Percentiles rank a stretch among this genome's conserved stretches.
phyloP scores from a whole-genome alignment of 2,113 vertebrate genomes.

The Microtus oregoni region DNA sequence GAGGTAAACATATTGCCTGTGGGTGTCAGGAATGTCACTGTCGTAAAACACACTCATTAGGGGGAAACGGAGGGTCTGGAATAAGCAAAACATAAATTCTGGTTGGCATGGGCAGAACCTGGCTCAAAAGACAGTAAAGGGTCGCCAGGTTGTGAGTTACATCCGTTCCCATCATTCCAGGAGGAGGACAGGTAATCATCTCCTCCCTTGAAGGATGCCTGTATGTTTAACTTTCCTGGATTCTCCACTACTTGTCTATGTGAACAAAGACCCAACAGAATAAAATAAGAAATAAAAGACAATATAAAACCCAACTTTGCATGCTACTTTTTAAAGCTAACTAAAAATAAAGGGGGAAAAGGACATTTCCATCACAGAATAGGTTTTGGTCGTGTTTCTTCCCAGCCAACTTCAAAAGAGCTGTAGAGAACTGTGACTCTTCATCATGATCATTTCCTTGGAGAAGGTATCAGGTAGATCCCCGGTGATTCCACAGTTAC shows the following conservation, averaged over 20 bases:
- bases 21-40: background rate
- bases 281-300: background rate
- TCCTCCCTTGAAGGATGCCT: background rate
- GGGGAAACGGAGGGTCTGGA: background rate
- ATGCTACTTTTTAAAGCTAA: background rate
- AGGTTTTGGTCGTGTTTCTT: background rate
- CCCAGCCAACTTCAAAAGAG: constrained; percentile 53
- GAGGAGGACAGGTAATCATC: background rate
- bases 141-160: background rate
- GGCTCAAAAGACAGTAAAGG: background rate
- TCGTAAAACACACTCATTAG: background rate
- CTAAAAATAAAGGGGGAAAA: background rate
- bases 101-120: background rate
- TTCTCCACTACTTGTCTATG: background rate
- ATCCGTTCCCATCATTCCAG: background rate
- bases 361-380: background rate
- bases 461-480: background rate
- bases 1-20: background rate
- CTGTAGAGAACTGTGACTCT: background rate
- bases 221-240: background rate
- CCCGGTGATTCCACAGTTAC: background rate
- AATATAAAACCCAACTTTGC: background rate
- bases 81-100: background rate
- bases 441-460: background rate
- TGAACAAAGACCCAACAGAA: background rate